Evolutionary conservation across 1,140 invertebrate species (phyloP).

Genomic region (Thereuonema tuberculata): DNA sequence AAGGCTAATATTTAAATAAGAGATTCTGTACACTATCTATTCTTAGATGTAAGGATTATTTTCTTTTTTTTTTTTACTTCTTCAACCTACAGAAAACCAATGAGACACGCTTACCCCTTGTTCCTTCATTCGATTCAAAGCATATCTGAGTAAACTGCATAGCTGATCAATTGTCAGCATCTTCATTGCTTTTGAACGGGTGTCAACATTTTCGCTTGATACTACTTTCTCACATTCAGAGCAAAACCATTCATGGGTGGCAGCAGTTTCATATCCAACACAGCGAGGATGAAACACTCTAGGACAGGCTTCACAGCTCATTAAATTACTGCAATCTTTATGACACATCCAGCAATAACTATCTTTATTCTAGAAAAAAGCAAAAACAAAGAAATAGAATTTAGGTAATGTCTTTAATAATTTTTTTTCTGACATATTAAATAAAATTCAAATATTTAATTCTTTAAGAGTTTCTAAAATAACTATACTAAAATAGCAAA

Average conservation of each 20-base stretch:
- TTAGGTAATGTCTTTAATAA: too few relatives aligned
- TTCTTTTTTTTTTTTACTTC: too few relatives aligned
- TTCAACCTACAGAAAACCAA: too few relatives aligned
- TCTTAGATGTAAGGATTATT: too few relatives aligned
- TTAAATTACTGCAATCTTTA: conserved; percentile 42
- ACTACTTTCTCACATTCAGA: conserved; percentile 67
- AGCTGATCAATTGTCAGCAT: conserved; percentile 54
- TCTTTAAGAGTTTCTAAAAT: too few relatives aligned
- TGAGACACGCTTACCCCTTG: conserved; percentile 57
- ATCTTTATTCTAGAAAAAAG: conserved; percentile 34
- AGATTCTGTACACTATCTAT: too few relatives aligned
- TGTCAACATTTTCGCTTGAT: conserved; percentile 59
- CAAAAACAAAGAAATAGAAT: too few relatives aligned
- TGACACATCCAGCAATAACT: conserved; percentile 77
- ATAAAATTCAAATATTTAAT: too few relatives aligned
- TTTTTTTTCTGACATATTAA: too few relatives aligned
- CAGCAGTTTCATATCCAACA: conserved; percentile 40
- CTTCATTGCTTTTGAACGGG: conserved; percentile 53
- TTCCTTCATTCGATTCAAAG: conserved; percentile 55
- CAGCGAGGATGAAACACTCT: conserved; percentile 70
- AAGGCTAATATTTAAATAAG: too few relatives aligned
- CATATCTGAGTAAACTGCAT: conserved; percentile 55
- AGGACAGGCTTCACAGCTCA: conserved; percentile 64
- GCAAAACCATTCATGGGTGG: conserved; percentile 59
- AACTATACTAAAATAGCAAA: too few relatives aligned